Conservation (phyloP, 1,140 invertebrate genomes). For the Oryctes rhinoceros region DNA sequence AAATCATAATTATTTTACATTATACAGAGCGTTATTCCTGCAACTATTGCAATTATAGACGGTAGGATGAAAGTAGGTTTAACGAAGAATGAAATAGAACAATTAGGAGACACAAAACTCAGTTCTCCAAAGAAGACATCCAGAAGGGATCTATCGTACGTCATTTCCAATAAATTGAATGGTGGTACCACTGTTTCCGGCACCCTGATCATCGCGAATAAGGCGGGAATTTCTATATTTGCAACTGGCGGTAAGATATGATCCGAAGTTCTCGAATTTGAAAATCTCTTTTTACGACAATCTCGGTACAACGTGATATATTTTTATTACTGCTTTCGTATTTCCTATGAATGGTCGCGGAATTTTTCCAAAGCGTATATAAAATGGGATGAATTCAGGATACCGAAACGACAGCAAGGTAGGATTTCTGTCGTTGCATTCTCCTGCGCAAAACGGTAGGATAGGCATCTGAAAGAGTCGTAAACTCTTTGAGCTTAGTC, state of each 20-base stretch:
- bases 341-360: no score
- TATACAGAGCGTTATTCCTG: slow-evolving; percentile 86
- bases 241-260: slow-evolving; percentile 81
- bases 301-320: no score
- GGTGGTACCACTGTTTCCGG: slow-evolving; percentile 97
- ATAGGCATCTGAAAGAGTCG: neutral
- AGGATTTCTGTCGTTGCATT: no score
- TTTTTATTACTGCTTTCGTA: no score
- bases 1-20: neutral
- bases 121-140: slow-evolving; percentile 79
- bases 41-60: slow-evolving; percentile 89
- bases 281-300: no score
- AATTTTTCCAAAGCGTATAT: no score
- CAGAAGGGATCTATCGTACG: slow-evolving; percentile 83
- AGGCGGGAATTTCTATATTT: slow-evolving; percentile 89
- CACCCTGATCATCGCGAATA: slow-evolving; percentile 86
- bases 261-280: neutral
- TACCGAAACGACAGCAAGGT: no score
- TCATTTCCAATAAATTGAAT: slow-evolving; percentile 74
- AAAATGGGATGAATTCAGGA: no score
- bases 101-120: slow-evolving; percentile 65
- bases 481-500: slow-evolving; percentile 8
- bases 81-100: slow-evolving; percentile 68
- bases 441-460: no score
- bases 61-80: slow-evolving; percentile 88